Evolutionary conservation across 2,797 vertebrate species (phyloP).

Genomic region (Acridotheres tristis): DNA sequence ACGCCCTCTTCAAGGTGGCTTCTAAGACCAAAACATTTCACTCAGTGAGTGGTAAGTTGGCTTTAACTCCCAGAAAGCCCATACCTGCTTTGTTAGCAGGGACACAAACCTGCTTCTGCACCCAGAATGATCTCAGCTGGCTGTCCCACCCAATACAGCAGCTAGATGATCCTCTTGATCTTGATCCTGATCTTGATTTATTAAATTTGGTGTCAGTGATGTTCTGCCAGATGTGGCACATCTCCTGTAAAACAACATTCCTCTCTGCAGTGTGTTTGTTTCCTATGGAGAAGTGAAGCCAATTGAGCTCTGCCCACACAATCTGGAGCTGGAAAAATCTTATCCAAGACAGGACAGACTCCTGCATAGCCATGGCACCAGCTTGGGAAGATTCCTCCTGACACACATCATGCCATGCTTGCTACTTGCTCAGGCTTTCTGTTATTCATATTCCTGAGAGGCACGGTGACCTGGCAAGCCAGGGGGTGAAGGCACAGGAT

Average conservation of each 20-base stretch:
- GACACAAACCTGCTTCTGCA: neutral
- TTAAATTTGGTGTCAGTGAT: neutral
- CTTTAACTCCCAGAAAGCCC: neutral
- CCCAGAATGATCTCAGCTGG: slow-evolving; percentile 30
- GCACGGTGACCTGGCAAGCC: neutral
- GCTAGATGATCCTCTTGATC: neutral
- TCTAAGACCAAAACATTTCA: slow-evolving; percentile 6
- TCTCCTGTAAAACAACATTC: neutral
- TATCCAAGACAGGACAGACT: neutral
- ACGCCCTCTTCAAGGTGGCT: slow-evolving; percentile 56
- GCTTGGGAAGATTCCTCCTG: neutral
- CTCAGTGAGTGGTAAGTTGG: neutral
- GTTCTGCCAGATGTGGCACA: neutral
- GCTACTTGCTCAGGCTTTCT: neutral
- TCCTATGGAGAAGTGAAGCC: neutral
- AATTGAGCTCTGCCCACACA: neutral
- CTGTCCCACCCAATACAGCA: slow-evolving; percentile 6
- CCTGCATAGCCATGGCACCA: neutral
- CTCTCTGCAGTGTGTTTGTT: neutral
- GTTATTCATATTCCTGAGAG: neutral
- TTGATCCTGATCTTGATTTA: neutral
- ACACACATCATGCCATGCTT: neutral
- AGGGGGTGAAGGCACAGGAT: neutral
- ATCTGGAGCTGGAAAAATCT: neutral
- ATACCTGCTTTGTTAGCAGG: neutral